Conservation (phyloP, 2,797 vertebrate genomes). For the Varecia variegata region DNA sequence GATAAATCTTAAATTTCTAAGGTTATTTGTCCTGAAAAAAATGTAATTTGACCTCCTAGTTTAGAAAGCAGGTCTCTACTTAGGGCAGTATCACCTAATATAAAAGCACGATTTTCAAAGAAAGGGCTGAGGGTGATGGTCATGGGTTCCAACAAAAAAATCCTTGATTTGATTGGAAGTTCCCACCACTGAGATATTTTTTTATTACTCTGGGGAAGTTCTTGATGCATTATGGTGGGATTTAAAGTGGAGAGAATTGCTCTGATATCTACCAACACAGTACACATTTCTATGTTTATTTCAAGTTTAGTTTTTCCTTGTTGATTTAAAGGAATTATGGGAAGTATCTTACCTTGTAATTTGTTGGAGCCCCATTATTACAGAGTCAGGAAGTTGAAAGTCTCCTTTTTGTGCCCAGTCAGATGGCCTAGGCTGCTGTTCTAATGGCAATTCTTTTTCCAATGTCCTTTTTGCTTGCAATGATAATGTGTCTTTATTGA, state of each 20-base stretch:
- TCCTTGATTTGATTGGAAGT: not conserved
- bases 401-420: not conserved
- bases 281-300: not conserved
- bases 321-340: not conserved
- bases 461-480: not conserved
- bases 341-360: not conserved
- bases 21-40: not conserved
- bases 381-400: not conserved
- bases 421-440: not conserved
- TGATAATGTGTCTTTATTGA: not conserved
- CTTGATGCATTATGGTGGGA: not conserved
- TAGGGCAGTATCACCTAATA: not conserved
- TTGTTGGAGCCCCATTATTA: not conserved
- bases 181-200: not conserved
- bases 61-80: not conserved
- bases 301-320: not conserved
- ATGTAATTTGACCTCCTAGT: not conserved
- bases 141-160: not conserved
- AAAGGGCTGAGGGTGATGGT: not conserved
- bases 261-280: not conserved
- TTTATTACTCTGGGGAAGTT: not conserved
- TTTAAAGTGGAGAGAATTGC: not conserved
- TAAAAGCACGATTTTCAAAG: not conserved
- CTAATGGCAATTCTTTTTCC: not conserved
- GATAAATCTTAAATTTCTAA: not conserved